Percentiles rank a stretch among this genome's conserved stretches.
These are phyloP conservation scores for Rallus crepitans DNA, from an alignment of 2,797 vertebrate species.

Conservation along the genomic window DNA sequence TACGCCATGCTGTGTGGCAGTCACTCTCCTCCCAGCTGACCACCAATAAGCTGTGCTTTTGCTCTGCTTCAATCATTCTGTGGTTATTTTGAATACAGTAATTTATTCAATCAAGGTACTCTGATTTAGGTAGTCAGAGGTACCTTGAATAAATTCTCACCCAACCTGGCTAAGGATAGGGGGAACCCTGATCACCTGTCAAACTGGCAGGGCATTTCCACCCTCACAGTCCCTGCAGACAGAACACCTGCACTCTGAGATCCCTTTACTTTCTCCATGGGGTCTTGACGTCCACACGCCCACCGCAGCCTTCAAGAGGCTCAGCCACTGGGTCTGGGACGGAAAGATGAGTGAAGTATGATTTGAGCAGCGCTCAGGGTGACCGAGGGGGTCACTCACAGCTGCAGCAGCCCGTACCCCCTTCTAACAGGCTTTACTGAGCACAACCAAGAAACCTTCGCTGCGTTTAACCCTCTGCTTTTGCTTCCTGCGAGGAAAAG, in stretches of 20 bases:
- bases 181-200: neutral
- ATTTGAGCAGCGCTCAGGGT: rapidly evolving
- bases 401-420: rapidly evolving
- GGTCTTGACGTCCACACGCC: no score
- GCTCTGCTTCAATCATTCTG: neutral
- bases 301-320: neutral
- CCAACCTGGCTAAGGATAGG: no score
- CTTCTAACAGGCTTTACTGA: rapidly evolving
- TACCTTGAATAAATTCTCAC: neutral
- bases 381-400: neutral
- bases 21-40: neutral
- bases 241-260: no score
- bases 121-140: neutral
- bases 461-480: neutral
- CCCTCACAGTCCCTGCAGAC: rapidly evolving
- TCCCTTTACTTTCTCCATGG: neutral
- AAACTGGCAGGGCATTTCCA: neutral
- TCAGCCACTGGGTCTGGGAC: neutral
- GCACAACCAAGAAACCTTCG: rapidly evolving
- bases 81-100: neutral
- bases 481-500: neutral
- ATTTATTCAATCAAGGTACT: neutral
- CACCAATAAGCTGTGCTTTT: neutral
- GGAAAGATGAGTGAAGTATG: no score
- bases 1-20: rapidly evolving